Conservation (phyloP, 2,113 vertebrate species). For the Vulpes lagopus region DNA sequence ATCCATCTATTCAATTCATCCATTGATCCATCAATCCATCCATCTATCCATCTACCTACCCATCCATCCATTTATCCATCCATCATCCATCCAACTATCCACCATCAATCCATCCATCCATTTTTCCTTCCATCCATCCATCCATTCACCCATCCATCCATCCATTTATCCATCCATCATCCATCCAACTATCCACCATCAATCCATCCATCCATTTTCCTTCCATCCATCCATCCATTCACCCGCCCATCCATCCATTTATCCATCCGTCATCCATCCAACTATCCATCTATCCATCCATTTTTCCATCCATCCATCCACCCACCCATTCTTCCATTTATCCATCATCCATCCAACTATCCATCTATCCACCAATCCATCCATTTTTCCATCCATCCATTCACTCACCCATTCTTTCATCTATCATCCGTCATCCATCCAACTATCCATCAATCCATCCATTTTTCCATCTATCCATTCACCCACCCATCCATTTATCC, state of each 20-base stretch:
- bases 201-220: no score
- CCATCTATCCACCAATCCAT: no score
- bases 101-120: neutral
- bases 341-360: neutral
- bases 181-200: neutral
- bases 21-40: neutral
- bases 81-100: neutral
- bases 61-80: neutral
- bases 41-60: neutral
- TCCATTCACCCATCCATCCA: neutral
- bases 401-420: no score
- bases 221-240: neutral
- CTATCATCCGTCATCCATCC: neutral
- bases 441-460: no score
- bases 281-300: neutral
- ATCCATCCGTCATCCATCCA: neutral
- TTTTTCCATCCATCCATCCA: neutral
- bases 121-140: neutral
- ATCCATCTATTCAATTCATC: neutral
- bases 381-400: neutral
- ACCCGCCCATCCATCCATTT: neutral
- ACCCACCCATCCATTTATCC: no score
- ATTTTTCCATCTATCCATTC: neutral
- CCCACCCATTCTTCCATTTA: fast-evolving
- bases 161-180: fast-evolving